Conservation (phyloP, 2,888 invertebrate genomes). For the Pseudeuparius sepicola region DNA sequence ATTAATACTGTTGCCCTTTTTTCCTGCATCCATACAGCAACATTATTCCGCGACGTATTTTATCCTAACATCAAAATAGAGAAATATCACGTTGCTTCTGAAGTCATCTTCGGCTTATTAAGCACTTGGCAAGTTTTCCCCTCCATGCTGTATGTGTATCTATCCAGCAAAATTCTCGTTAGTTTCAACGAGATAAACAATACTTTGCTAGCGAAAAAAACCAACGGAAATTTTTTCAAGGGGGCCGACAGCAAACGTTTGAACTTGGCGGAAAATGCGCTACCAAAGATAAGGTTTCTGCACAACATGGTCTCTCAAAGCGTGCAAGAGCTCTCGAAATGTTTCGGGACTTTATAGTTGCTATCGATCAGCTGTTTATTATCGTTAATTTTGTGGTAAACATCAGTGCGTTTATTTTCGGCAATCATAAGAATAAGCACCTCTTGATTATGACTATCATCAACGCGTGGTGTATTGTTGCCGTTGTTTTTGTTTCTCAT, state of each 20-base stretch:
- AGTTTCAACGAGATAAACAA: constrained; percentile 23
- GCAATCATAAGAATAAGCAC: constrained; percentile 13
- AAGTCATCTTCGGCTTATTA: constrained; percentile 21
- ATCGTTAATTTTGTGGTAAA: constrained; percentile 25
- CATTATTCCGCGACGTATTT: too few relatives aligned
- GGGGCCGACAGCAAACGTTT: constrained; percentile 9
- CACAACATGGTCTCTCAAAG: constrained; percentile 24
- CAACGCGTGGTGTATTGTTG: constrained; percentile 10
- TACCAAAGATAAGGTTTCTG: constrained; percentile 23
- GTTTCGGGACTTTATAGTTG: constrained; percentile 26
- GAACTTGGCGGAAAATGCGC: constrained; percentile 11
- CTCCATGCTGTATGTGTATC: constrained; percentile 23
- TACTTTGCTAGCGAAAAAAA: constrained; percentile 16
- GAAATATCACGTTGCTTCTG: too few relatives aligned
- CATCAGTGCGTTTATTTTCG: constrained; percentile 20
- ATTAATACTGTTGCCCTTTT: too few relatives aligned
- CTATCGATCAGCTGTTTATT: constrained; percentile 24
- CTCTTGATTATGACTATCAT: constrained; percentile 19
- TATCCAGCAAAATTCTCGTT: constrained; percentile 20
- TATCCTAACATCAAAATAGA: too few relatives aligned
- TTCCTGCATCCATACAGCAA: too few relatives aligned
- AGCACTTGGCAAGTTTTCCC: constrained; percentile 25
- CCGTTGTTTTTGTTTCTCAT: constrained; percentile 5
- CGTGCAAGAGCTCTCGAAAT: constrained; percentile 21
- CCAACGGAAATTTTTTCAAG: constrained; percentile 11